These are phyloP conservation scores for Alectura lathami DNA, from an alignment of 2,113 vertebrate genomes.

Conservation along the genomic window DNA sequence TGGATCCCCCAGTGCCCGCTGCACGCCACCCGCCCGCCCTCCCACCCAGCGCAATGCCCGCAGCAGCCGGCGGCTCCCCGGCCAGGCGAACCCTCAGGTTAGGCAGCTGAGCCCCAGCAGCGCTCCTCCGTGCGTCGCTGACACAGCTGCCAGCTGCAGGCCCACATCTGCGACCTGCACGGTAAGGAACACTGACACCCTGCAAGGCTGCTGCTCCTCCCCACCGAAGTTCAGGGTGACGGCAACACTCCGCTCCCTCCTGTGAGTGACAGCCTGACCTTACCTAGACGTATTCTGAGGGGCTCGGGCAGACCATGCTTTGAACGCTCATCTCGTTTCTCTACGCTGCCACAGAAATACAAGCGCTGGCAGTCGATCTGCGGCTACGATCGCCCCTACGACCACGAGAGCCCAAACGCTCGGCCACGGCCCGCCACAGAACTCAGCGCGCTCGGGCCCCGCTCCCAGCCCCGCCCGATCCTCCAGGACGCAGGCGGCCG, in stretches of 20 bases:
- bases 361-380: rapidly evolving
- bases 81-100: not conserved
- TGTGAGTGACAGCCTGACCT: rapidly evolving
- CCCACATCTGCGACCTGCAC: not conserved
- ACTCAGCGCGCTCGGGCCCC: not conserved
- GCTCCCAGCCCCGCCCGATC: no score
- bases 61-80: not conserved
- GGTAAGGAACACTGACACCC: rapidly evolving
- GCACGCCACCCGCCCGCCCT: no score
- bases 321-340: not conserved
- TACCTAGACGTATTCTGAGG: rapidly evolving
- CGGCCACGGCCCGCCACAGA: rapidly evolving
- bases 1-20: no score
- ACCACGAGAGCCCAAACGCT: not conserved
- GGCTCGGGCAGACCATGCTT: not conserved
- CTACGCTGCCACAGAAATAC: rapidly evolving
- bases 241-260: rapidly evolving
- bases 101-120: no score
- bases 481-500: no score
- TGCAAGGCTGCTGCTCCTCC: not conserved
- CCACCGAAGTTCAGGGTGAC: rapidly evolving
- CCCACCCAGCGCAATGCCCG: no score
- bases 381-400: not conserved
- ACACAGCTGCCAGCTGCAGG: no score
- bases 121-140: no score